Percentiles rank a stretch among this genome's conserved stretches.
Evolutionary conservation across 2,797 vertebrate genomes (phyloP).

Genomic region (Megaceryle alcyon): DNA sequence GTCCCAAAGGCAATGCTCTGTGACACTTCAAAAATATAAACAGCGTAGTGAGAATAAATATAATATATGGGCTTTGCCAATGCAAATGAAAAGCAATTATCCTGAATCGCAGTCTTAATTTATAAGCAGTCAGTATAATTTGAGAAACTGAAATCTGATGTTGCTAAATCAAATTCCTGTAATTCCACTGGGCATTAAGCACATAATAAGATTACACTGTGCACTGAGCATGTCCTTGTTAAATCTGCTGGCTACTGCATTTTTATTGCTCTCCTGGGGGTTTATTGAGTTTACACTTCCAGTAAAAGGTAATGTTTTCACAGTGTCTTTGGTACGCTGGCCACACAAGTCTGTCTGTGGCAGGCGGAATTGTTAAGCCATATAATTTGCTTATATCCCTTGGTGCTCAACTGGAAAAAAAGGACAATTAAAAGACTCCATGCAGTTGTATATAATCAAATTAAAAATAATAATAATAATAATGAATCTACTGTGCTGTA

Average conservation of each 20-base stretch:
- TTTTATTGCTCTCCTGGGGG: conserved; percentile 78
- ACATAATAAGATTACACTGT: conserved; percentile 77
- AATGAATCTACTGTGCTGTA: conserved; percentile 20
- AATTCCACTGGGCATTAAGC: conserved; percentile 73
- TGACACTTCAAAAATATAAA: conserved; percentile 53
- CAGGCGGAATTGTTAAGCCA: conserved; percentile 46
- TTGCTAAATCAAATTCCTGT: conserved; percentile 76
- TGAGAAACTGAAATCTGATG: conserved; percentile 74
- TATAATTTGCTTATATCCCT: conserved; percentile 60
- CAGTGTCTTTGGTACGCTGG: conserved; percentile 52
- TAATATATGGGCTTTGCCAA: conserved; percentile 49
- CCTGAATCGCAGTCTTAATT: conserved; percentile 67
- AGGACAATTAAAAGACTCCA: conserved; percentile 64
- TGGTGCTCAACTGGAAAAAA: not conserved
- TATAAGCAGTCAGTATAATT: conserved; percentile 69
- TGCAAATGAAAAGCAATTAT: conserved; percentile 75
- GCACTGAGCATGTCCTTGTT: conserved; percentile 75
- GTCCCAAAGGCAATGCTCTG: not conserved
- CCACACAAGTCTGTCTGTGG: conserved; percentile 62
- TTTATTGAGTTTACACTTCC: conserved; percentile 75
- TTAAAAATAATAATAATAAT: not conserved
- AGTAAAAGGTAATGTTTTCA: conserved; percentile 73
- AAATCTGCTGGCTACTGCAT: conserved; percentile 73
- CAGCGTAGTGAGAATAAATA: conserved; percentile 33
- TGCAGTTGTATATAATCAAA: conserved; percentile 19